Evolutionary conservation across 2,797 vertebrate genomes (phyloP).

Genomic region (Trachurus trachurus): DNA sequence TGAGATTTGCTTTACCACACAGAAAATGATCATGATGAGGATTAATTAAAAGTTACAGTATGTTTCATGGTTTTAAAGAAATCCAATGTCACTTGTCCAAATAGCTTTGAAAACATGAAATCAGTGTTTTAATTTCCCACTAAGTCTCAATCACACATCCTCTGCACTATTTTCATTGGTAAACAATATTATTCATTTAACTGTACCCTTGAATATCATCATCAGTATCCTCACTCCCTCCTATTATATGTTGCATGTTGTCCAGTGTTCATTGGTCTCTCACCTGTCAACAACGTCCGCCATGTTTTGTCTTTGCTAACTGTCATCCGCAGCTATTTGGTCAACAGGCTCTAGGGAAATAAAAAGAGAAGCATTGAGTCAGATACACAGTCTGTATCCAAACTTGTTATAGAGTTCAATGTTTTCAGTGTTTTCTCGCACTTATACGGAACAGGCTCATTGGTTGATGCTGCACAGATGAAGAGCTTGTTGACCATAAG

Average conservation of each 20-base stretch:
- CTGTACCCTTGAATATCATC: constrained; percentile 17
- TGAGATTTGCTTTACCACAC: constrained; percentile 44
- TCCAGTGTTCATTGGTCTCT: constrained; percentile 72
- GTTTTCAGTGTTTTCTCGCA: constrained; percentile 4
- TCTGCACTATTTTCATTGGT: constrained; percentile 5
- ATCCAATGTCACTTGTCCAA: not conserved
- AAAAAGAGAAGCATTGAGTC: not conserved
- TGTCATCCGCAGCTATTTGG: constrained; percentile 67
- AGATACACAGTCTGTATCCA: constrained; percentile 6
- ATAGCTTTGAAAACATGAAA: constrained; percentile 15
- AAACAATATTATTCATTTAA: not conserved
- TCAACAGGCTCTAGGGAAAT: constrained; percentile 78
- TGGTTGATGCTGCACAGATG: constrained; percentile 1
- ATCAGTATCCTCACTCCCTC: constrained; percentile 49
- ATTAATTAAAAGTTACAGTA: constrained; percentile 1
- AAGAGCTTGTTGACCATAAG: constrained; percentile 82
- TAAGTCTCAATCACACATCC: constrained; percentile 6
- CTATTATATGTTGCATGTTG: constrained; percentile 79
- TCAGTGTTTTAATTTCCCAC: not conserved
- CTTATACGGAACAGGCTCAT: not conserved
- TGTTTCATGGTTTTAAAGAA: constrained; percentile 1
- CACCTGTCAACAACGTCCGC: constrained; percentile 72
- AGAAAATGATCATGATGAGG: not conserved
- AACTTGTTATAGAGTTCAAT: not conserved
- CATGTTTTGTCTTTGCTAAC: constrained; percentile 77